A percentile compares a stretch with the other conserved stretches of the same genome.
Evolutionary conservation across 2,888 invertebrate species (phyloP).

Genomic region (Stenolophus ochropezus): DNA sequence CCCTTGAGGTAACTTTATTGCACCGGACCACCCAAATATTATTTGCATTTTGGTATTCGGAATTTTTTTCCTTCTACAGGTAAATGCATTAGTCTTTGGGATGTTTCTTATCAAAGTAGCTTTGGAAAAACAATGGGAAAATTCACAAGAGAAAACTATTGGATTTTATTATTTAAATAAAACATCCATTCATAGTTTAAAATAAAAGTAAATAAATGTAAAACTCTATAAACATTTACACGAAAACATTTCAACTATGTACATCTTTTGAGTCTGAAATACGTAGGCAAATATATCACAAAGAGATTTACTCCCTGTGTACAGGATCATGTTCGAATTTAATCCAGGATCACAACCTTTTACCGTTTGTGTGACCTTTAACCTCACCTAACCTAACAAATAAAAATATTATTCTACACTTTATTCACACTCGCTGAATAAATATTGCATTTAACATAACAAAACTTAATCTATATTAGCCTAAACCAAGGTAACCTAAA

Average conservation of each 20-base stretch:
- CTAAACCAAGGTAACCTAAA: no score
- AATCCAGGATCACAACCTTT: not conserved
- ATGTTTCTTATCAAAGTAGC: not conserved
- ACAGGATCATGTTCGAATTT: not conserved
- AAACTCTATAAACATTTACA: no score
- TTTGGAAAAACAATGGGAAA: not conserved
- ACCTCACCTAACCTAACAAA: not conserved
- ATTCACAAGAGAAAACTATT: not conserved
- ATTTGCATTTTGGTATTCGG: conserved; percentile 42
- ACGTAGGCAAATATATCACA: not conserved
- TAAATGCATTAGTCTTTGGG: conserved; percentile 5
- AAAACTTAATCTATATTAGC: no score
- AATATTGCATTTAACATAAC: no score
- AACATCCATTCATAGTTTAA: no score
- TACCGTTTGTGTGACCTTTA: not conserved
- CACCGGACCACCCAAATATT: conserved; percentile 47
- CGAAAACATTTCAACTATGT: no score
- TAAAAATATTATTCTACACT: no score
- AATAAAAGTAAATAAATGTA: no score
- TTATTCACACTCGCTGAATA: no score
- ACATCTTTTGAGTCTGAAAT: no score
- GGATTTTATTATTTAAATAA: not conserved
- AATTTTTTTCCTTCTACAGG: conserved; percentile 37
- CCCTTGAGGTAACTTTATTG: conserved; percentile 53
- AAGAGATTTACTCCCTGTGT: not conserved